Evolutionary conservation across 1,140 invertebrate species (phyloP).

Genomic region (Drosophila quadrilineata): DNA sequence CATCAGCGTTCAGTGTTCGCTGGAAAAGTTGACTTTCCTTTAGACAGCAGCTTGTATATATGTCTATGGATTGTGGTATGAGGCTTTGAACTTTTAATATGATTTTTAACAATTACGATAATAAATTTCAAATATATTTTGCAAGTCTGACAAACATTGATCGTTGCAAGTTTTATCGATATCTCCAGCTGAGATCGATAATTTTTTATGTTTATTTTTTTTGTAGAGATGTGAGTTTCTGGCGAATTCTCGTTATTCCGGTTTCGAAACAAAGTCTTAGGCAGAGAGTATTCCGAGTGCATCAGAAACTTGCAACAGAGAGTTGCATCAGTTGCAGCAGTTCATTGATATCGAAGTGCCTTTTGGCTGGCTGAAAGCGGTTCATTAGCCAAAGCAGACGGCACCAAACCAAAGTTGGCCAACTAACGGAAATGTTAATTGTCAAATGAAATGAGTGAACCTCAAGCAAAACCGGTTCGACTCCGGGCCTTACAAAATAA

Average conservation of each 20-base stretch:
- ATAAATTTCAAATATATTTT: constrained; percentile 45
- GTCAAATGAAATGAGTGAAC: constrained; percentile 65
- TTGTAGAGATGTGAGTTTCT: too few species aligned
- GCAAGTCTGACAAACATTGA: background rate
- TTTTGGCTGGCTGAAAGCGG: constrained; percentile 32
- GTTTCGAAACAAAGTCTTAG: constrained; percentile 35
- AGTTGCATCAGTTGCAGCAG: constrained; percentile 31
- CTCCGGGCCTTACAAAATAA: constrained; percentile 66
- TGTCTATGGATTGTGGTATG: constrained; percentile 47
- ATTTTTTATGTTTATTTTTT: constrained; percentile 18
- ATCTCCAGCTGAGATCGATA: background rate
- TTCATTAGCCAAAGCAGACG: constrained; percentile 78
- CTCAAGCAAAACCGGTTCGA: constrained; percentile 60
- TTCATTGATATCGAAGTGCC: constrained; percentile 55
- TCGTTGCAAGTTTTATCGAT: background rate
- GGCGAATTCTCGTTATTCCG: constrained; percentile 56
- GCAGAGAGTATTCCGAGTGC: background rate
- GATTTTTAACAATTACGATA: constrained; percentile 17
- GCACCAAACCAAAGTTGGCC: constrained; percentile 78
- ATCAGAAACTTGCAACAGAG: too few species aligned
- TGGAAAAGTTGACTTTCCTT: constrained; percentile 67
- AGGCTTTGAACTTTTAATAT: constrained; percentile 63
- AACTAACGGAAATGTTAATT: constrained; percentile 79
- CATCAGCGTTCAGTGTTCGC: constrained; percentile 52
- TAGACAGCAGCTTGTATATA: constrained; percentile 64